Evolutionary conservation across 2,888 invertebrate genomes (phyloP).

Genomic region (Cheiracanthium punctorium): DNA sequence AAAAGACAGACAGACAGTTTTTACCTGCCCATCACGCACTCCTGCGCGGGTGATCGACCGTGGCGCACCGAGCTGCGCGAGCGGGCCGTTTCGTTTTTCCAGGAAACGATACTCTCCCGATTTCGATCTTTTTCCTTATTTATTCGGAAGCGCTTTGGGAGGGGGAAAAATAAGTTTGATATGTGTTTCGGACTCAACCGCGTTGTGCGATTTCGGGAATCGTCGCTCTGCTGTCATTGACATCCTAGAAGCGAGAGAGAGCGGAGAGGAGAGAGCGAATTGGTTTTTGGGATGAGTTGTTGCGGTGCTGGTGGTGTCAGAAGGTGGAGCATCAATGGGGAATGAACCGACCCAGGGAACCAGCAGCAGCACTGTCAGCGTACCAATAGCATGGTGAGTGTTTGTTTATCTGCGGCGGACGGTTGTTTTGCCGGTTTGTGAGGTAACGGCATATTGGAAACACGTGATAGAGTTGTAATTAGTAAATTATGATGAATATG

Average conservation of each 20-base stretch:
- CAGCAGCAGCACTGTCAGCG: slow-evolving; percentile 34
- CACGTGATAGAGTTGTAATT: too few relatives aligned
- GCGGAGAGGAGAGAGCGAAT: not conserved
- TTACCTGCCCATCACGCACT: slow-evolving; percentile 16
- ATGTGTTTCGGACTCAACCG: slow-evolving; percentile 3
- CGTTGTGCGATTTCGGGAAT: slow-evolving; percentile 9
- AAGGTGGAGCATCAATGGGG: slow-evolving; percentile 33
- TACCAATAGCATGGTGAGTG: slow-evolving; percentile 57
- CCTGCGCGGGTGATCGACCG: slow-evolving; percentile 56
- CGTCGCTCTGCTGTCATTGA: not conserved
- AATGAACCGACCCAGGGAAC: slow-evolving; percentile 19
- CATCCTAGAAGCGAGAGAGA: not conserved
- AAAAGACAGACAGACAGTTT: not conserved
- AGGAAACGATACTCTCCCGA: not conserved
- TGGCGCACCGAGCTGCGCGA: not conserved
- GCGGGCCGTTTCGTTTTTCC: too few relatives aligned
- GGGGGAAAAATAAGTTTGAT: not conserved
- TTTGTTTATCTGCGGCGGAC: too few relatives aligned
- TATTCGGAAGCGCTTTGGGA: slow-evolving; percentile 2
- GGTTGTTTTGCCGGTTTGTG: too few relatives aligned
- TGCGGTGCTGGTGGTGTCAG: not conserved
- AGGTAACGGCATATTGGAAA: too few relatives aligned
- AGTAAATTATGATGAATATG: too few relatives aligned
- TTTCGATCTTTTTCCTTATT: slow-evolving; percentile 27
- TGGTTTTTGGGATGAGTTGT: too few relatives aligned